Base-by-base conservation (phyloP, 1,140 invertebrate genomes). In the Nasonia vitripennis region DNA sequence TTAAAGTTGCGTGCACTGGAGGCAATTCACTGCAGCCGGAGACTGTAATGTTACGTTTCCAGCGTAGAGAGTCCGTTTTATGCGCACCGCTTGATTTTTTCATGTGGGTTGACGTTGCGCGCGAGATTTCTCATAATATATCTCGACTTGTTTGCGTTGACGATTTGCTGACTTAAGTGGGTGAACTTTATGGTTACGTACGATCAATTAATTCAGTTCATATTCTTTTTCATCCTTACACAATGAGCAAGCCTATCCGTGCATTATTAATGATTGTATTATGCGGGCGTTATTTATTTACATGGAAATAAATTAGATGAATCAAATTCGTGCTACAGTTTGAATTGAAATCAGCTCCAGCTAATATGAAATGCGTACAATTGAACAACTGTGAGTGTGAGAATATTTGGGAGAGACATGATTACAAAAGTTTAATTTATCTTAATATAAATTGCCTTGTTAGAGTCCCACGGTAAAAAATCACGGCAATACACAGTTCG, bases 81-180 rank as follows among this genome's bases (percentile, higher is more conserved):
- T 55, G 78, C 41, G 41, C 34, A 31, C 9, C 41, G 23, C 51
- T 31, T 62, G 77, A 14, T 23, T 81, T 75, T 82, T 75, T 74
- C 23, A n/a, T n/a, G 71, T 41, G 37, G 71, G n/a, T 31, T 37
- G 34, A 37, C 34, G 34, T 37, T 67, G 41, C 4, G 68, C 27
- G 51, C 14, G 71, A 82, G 81, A 82, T 82, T 55, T 75, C 51
- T 62, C 41, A 27, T 75, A 2, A 37, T 71, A 34, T 34, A 51
- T 51, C 31, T 31, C 45, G 34, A 80, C 6, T 41, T 27, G 20
- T 68, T 80, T 78, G 48, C 77, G 31, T 70, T 80, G 37, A 68
- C 31, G 17, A 79, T 51, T 79, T 82, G 27, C 71, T 74, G 14
- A n/a, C 51, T 62, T 62, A 74, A 81, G 5, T 73, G 68, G 48